A percentile compares a stretch with the other conserved stretches of the same genome.
phyloP scores from a whole-genome alignment of 2,888 invertebrate species.

The Octonoba sinensis region DNA sequence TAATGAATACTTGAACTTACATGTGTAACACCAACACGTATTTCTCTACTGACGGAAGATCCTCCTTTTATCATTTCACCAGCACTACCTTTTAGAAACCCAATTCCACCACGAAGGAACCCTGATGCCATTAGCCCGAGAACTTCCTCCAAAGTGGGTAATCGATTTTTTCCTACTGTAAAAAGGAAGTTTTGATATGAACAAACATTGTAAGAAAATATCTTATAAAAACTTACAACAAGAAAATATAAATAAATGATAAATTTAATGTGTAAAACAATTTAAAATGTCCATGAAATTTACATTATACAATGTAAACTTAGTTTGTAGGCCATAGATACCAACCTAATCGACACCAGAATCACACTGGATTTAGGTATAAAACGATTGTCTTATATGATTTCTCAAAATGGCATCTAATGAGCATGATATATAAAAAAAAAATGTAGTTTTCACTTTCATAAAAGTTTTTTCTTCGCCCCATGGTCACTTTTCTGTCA shows the following conservation, averaged over 20 bases:
- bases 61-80: constrained; percentile 96
- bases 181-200: background rate
- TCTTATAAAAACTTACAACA: background rate
- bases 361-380: too few species aligned
- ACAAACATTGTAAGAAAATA: background rate
- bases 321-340: too few species aligned
- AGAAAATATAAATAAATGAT: background rate
- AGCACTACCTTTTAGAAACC: constrained; percentile 86
- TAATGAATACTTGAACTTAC: constrained; percentile 75
- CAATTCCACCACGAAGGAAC: constrained; percentile 90
- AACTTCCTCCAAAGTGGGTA: constrained; percentile 84
- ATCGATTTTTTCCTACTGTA: constrained; percentile 62
- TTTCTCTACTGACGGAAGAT: constrained; percentile 92
- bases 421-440: too few species aligned
- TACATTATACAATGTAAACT: too few species aligned
- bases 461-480: too few species aligned
- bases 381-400: too few species aligned
- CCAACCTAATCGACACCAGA: too few species aligned
- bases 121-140: constrained; percentile 92
- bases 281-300: background rate
- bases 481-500: too few species aligned
- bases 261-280: background rate
- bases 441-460: too few species aligned
- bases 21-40: constrained; percentile 96
- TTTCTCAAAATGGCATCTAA: too few species aligned